Conservation (phyloP, 2,888 invertebrate species). For the Bursaphelenchus okinawaensis region DNA sequence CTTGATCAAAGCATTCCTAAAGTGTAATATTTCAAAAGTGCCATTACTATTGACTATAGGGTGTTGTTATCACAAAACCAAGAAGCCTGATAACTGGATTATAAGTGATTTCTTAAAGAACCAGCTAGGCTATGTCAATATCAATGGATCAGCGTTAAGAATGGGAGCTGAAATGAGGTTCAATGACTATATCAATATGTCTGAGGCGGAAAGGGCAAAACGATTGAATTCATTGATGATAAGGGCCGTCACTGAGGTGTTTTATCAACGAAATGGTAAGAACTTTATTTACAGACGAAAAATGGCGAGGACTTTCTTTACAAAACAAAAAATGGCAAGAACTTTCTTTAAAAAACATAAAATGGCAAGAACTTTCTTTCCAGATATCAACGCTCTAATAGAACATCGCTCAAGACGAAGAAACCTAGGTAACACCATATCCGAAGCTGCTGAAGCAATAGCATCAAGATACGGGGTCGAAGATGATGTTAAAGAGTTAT, state of each 20-base stretch:
- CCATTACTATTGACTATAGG: constrained; percentile 28
- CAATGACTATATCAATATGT: not conserved
- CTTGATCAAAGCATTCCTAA: constrained; percentile 13
- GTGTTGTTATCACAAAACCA: constrained; percentile 29
- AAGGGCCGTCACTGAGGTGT: constrained; percentile 1
- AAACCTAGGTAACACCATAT: not conserved
- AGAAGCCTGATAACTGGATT: constrained; percentile 10
- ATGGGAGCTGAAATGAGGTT: constrained; percentile 2
- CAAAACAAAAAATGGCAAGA: too few relatives aligned
- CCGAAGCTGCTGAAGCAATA: not conserved
- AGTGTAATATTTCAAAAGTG: not conserved
- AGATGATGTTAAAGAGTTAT: not conserved
- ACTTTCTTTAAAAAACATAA: too few relatives aligned
- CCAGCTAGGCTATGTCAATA: not conserved
- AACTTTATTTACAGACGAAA: too few relatives aligned
- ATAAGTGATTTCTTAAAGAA: constrained; percentile 3
- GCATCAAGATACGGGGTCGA: not conserved
- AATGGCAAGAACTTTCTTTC: too few relatives aligned
- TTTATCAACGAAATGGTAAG: constrained; percentile 16
- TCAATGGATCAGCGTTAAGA: constrained; percentile 8
- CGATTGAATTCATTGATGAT: not conserved
- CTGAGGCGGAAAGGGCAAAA: not conserved
- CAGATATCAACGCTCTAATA: not conserved
- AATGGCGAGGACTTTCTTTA: too few relatives aligned
- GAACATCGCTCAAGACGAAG: constrained; percentile 1